phyloP scores from a whole-genome alignment of 2,797 vertebrate species.

The Lindbergichthys nudifrons region DNA sequence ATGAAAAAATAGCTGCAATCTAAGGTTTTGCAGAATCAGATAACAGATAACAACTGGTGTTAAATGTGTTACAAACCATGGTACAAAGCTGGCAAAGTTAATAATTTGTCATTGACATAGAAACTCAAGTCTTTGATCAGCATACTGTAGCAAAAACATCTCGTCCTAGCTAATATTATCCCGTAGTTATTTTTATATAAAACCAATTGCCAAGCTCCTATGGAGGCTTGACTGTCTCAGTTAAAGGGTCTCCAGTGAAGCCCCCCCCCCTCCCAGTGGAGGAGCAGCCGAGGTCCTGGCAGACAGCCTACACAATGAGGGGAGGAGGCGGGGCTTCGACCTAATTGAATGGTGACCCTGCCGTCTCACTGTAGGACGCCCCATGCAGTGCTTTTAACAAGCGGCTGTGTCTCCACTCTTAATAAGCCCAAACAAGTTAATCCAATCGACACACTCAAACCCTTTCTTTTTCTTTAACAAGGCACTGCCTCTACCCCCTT shows the following conservation, averaged over 20 bases:
- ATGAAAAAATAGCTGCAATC: neutral
- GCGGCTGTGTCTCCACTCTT: conserved; percentile 84
- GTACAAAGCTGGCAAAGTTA: neutral
- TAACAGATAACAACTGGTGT: neutral
- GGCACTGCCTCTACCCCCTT: conserved; percentile 82
- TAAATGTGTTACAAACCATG: neutral
- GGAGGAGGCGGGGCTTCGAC: conserved; percentile 67
- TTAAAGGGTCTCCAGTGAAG: conserved; percentile 38
- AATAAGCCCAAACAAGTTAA: conserved; percentile 90
- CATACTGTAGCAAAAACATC: neutral
- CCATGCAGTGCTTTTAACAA: conserved; percentile 86
- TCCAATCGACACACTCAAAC: conserved; percentile 88
- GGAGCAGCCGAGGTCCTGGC: conserved; percentile 60
- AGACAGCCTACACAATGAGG: conserved; percentile 66
- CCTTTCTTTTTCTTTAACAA: conserved; percentile 87
- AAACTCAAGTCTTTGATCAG: neutral
- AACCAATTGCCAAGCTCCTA: conserved; percentile 21
- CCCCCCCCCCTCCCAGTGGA: conserved; percentile 2
- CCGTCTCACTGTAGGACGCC: conserved; percentile 78
- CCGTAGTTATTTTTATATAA: conserved; percentile 9
- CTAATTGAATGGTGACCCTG: conserved; percentile 85
- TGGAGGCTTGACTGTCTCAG: conserved; percentile 6
- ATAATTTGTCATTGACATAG: neutral
- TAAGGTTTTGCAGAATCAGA: neutral
- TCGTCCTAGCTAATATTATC: neutral